Evolutionary conservation across 2,888 invertebrate genomes (phyloP), one percentile per base, ranked within the genome.

Genomic region (Octonoba sinensis): DNA sequence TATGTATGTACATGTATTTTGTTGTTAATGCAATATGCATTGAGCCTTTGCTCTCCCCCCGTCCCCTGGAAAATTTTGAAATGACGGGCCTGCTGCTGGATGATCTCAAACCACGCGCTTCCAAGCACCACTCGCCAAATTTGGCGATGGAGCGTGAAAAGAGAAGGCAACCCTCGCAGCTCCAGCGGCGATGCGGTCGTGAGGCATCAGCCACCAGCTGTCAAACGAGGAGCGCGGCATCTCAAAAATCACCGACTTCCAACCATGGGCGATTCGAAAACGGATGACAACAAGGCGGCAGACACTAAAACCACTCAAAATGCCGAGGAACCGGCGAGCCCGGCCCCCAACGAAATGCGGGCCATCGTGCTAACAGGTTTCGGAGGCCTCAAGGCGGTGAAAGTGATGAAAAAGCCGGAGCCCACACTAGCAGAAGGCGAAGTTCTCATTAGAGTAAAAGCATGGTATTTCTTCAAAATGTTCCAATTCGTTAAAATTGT

Each of bases 371-470:
- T 95, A 86, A 93, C 93, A 85, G 93, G 94, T 87, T 96, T 95
- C 89, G 96, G 95, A 56, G 95, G 95, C 59, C 91, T 95, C 84
- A 95, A 95, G 89, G 93, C 93, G 88, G 93, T 95, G 86, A 95
- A 95, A 90, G 93, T 94, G 85, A 91, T 93, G 87, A 94, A 93
- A 89, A 93, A 93, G 88, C 93, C 94, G 36, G 94, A 94, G 88
- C 93, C 94, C 89, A 92, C 86, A 88, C 81, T 74, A 2, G 86
- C 85, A 47, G 88, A 88, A 47, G 88, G 88, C 0, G 89, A 95
- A 89, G 93, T 95, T 84, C 91, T 95, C 82, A 93, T 95, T 87
- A 91, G 94, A 86, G 94, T 95, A 76, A 94, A 93, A 89, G 94
- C 95, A 87, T 95, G 95, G 95, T 95, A 87, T 93, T 66, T 69